Evolutionary conservation across 64 coral and sea anemone species (phyloP).

Genomic region (Exaiptasia diaphana): DNA sequence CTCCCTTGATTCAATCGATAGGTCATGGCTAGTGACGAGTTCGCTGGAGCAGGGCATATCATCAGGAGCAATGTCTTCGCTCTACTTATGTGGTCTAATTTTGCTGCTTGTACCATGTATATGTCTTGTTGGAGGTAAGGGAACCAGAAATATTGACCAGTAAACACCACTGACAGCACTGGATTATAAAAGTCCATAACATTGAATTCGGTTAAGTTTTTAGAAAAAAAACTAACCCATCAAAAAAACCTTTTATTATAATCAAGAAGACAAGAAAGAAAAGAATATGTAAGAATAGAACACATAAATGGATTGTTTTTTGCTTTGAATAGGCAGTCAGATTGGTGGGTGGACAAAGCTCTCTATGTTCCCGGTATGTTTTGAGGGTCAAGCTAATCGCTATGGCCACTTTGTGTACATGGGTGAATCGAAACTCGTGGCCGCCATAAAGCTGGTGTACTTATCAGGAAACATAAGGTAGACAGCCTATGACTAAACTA

Average conservation of each 20-base stretch:
- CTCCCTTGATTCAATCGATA: too few species aligned
- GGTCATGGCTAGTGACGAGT: too few species aligned
- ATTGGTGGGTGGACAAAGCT: conserved; percentile 8
- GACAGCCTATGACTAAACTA: too few species aligned
- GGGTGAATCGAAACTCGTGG: conserved; percentile 20
- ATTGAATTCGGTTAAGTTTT: neutral
- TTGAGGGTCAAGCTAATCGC: conserved; percentile 32
- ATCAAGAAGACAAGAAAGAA: neutral
- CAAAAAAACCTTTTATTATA: too few species aligned
- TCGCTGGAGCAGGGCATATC: too few species aligned
- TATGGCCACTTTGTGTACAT: conserved; percentile 35
- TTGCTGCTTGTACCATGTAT: too few species aligned
- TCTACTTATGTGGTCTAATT: too few species aligned
- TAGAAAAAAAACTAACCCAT: neutral
- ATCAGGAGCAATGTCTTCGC: too few species aligned
- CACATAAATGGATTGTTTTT: neutral
- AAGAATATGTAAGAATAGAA: too few species aligned
- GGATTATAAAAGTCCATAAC: neutral
- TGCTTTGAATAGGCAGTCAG: neutral
- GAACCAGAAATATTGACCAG: neutral
- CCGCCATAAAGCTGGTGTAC: conserved; percentile 42
- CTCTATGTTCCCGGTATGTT: conserved; percentile 10
- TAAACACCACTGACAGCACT: neutral
- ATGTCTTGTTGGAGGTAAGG: neutral
- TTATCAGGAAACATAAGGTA: conserved; percentile 13